Evolutionary conservation across 2,888 invertebrate genomes (phyloP), one percentile per base, ranked within the genome.

Genomic region (Octonoba sinensis): DNA sequence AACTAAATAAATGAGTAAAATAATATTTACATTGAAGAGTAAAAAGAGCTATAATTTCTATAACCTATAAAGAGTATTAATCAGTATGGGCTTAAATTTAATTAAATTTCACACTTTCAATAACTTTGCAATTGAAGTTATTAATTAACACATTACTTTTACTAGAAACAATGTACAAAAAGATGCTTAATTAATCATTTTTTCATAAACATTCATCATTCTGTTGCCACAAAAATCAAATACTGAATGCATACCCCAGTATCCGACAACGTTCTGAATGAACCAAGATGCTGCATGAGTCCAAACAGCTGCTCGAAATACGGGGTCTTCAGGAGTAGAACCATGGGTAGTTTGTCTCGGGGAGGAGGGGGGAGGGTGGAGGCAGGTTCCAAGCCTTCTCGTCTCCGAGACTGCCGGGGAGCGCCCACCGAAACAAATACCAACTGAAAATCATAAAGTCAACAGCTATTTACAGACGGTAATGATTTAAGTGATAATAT

Each of bases 251-350:
- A 88, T 87, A 92, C 92, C 84, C 93, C 93, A 83, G 91, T 92
- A 86, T 93, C 92, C 0, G 93, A 92, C 0, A 92, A 91, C 18
- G 94, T 93, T 87, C 93, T 94, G 92, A 96, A 94, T 86, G 94
- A 93, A 64, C 96, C 95, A 22, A 97, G 90, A 0, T 94, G 95
- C 87, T 96, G 94, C 94, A 97, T 95, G 56, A 97, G 90, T 49
- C 93, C 93, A 89, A 97, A 96, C 1, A 97, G 91, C 86, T 96
- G 95, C 87, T 96, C 94, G 89, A 97, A 97, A 90, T 96, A 95
- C 70, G 93, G 93, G 13, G 96, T 93, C 87, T 94, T 93, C 49
- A 97, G 90, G 11, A 97, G 90, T 18, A 97, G 89, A 74, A 96
- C 90, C 16, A 96, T 96, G 0, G 97, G 97, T 60, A 96, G 90